These are phyloP conservation scores for Herpetotheres cachinnans DNA, from an alignment of 2,113 vertebrate genomes.

Conservation along the genomic window DNA sequence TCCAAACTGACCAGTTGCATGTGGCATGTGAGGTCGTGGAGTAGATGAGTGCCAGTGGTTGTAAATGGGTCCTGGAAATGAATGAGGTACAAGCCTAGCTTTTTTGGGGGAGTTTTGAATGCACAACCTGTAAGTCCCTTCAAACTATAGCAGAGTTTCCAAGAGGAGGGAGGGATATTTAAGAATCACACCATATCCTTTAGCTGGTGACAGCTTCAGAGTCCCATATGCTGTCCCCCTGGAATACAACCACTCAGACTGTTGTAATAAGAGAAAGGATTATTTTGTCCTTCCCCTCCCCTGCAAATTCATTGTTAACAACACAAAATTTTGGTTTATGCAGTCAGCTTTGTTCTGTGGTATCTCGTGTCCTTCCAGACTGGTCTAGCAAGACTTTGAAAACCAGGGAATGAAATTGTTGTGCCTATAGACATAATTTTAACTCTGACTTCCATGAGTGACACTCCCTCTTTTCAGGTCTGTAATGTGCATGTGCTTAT, in stretches of 20 bases:
- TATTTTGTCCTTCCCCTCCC: background rate
- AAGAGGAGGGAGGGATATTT: background rate
- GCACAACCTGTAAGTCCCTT: rapidly evolving
- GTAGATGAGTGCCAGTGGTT: background rate
- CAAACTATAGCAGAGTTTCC: background rate
- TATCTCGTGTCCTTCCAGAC: background rate
- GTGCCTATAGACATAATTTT: background rate
- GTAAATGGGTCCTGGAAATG: background rate
- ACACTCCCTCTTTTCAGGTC: background rate
- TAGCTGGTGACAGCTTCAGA: background rate
- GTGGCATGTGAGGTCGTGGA: background rate
- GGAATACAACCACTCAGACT: background rate
- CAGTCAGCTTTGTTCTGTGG: background rate
- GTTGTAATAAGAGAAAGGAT: background rate
- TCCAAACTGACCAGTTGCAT: background rate
- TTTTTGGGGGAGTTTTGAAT: background rate
- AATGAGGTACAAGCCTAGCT: background rate
- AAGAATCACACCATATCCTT: background rate
- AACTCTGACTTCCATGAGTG: background rate
- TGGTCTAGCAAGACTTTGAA: background rate
- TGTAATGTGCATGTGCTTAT: background rate
- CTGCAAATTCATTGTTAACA: background rate
- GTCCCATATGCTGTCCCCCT: background rate
- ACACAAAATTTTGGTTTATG: background rate
- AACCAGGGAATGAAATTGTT: background rate